phyloP scores from a whole-genome alignment of 2,113 vertebrate species.

The Ageneiosus marmoratus region DNA sequence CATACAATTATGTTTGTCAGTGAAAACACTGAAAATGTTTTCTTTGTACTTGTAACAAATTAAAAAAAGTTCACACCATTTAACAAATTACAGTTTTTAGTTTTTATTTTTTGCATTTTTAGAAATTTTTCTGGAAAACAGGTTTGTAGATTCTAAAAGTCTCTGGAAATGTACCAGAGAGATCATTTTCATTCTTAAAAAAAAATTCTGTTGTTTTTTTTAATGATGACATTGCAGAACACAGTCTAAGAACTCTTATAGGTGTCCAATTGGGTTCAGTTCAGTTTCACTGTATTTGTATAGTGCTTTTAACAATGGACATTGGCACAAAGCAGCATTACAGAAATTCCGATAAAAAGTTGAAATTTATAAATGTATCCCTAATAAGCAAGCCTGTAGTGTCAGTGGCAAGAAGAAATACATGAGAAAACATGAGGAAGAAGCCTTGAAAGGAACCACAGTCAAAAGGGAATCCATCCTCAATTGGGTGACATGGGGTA shows the following conservation, averaged over 20 bases:
- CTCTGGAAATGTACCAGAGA: not conserved
- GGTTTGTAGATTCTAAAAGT: not conserved
- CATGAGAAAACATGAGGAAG: not conserved
- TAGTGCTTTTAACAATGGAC: not conserved
- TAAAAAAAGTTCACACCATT: no score
- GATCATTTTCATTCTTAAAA: not conserved
- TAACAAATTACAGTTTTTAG: no score
- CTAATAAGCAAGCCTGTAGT: not conserved
- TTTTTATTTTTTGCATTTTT: no score
- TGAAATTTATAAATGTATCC: not conserved
- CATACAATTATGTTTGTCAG: no score
- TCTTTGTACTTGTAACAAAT: no score
- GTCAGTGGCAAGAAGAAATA: not conserved
- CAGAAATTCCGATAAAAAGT: not conserved
- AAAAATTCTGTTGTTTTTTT: no score
- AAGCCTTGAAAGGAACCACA: not conserved
- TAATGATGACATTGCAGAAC: no score
- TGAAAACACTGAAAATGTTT: no score
- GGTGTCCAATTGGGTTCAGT: not conserved
- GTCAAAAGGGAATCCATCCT: not conserved
- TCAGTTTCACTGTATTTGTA: not conserved
- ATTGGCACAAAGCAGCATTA: not conserved
- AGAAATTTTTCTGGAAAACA: no score
- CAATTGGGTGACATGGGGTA: not conserved
- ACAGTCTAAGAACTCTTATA: not conserved